Evolutionary conservation across 2,797 vertebrate species (phyloP), one percentile per base, ranked within the genome.

Genomic region (Pipistrellus pygmaeus): DNA sequence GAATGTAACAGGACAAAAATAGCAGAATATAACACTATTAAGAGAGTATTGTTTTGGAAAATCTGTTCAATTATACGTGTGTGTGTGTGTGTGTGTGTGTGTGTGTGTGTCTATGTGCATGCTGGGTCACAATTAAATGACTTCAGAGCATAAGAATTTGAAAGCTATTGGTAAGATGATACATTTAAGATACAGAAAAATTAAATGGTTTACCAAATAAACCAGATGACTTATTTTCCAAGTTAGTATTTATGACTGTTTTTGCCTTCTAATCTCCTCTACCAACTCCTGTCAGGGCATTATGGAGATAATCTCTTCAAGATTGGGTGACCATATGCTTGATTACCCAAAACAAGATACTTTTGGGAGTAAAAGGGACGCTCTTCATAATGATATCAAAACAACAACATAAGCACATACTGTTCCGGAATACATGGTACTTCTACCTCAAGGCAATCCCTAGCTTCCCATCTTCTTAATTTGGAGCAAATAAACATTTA

Each of bases 141-240:
- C 35, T 71, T 83, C 85, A 71, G 64, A 21, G 5, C 15, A 23
- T 48, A 71, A 91, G 77, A 81, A 17, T 85, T 68, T 90, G 32
- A 94, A 91, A 93, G 5, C 6, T 44, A 83, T 76, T 91, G 68
- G 41, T 62, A 88, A 90, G 23, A 57, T 71, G 27, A 87, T 64
- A 77, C 17, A 88, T 12, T 57, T 46, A 91, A 92, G 51, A 85
- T 18, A 83, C 1, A 71, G 71, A 73, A 81, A 85, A 72, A n/a
- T 44, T 30, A 62, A 77, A 90, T 85, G 6, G 80, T 83, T 96
- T 95, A 71, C 66, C 80, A 96, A 91, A 78, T 66, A 96, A 92
- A 84, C 51, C 21, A 14, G 69, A 46, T 78, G 44, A 85, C 44
- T 95, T 94, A 48, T 76, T 73, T 64, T 82, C 76, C 41, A 93